Evolutionary conservation across 2,888 invertebrate genomes (phyloP), one percentile per base, ranked within the genome.

Genomic region (Diploptera punctata): DNA sequence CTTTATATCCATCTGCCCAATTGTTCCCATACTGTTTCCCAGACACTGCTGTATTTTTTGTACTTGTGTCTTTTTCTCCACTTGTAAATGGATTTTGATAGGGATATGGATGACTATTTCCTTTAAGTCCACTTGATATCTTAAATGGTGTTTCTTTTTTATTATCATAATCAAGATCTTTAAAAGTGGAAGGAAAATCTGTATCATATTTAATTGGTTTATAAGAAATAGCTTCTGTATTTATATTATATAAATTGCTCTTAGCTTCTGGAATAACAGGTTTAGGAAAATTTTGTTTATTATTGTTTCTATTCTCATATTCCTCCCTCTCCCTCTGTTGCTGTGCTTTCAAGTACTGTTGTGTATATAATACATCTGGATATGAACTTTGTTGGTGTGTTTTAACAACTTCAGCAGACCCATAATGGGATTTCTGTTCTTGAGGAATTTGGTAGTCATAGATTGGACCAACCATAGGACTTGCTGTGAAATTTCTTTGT

Each of bases 171-270:
- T 26, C 26, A 57, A 7, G 13, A 26, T 26, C 57, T 18, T 65
- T 65, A 1, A 29, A 9, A 3, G n/a, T 44, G 3, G 47, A 44
- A 18, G 44, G 47, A 29, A 24, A 19, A 13, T 24, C 26, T 0
- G 44, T 18, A 26, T 65, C 65, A 21, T 44, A 65, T 24, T 65
- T 65, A 16, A 65, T 2, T 9, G 65, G 65, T 47, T 65, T 65
- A 7, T 57, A 57, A 24, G 57, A 57, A 16, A 57, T 57, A 16
- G 16, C 18, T 5, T 57, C 57, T 29, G 26, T 57, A 24, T 57
- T 57, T 16, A 29, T 29, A 24, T 29, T 47, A 21, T 47, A 65
- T 21, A 24, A 26, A 13, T 65, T 65, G 7, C 18, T 43, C 10
- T 65, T 65, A 1, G 65, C 65, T 16, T 65, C n/a, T 21, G 65